Percentiles rank a stretch among this genome's conserved stretches.
Evolutionary conservation across 2,797 vertebrate species (phyloP).

Genomic region (Sebastes oblongus): DNA sequence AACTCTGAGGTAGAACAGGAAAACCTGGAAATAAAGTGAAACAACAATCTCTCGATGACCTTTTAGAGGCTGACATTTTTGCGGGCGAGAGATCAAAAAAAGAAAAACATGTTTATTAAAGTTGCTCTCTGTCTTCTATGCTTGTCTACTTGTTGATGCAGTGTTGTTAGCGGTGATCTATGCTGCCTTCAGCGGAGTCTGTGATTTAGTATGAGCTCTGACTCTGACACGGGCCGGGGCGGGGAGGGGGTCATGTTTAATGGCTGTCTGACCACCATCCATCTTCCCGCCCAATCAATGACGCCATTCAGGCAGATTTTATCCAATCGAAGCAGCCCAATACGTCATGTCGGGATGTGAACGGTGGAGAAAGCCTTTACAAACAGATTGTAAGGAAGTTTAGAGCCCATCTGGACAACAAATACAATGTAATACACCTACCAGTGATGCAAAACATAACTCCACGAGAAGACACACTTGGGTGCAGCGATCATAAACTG

Average conservation of each 20-base stretch:
- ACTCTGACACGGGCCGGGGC: conserved; percentile 51
- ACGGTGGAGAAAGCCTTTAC: conserved; percentile 26
- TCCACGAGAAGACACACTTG: not conserved
- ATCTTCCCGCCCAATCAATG: conserved; percentile 67
- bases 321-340: conserved; percentile 37
- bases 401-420: not conserved
- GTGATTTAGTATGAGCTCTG: conserved; percentile 66
- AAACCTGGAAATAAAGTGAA: conserved; percentile 20
- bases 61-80: conserved; percentile 51
- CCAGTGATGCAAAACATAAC: not conserved
- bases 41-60: conserved; percentile 38
- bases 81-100: conserved; percentile 20
- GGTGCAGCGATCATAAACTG: not conserved
- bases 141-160: conserved; percentile 63
- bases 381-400: not conserved
- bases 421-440: not conserved
- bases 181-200: conserved; percentile 65
- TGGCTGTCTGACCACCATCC: conserved; percentile 61
- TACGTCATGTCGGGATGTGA: conserved; percentile 15
- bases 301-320: conserved; percentile 53
- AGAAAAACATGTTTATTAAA: conserved; percentile 58
- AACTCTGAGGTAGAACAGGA: not conserved
- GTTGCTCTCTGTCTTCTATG: conserved; percentile 44
- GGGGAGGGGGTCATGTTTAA: conserved; percentile 58
- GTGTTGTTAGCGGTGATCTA: conserved; percentile 68